These are phyloP conservation scores for Melitaea cinxia DNA, from an alignment of 1,140 invertebrate species.

Conservation along the genomic window DNA sequence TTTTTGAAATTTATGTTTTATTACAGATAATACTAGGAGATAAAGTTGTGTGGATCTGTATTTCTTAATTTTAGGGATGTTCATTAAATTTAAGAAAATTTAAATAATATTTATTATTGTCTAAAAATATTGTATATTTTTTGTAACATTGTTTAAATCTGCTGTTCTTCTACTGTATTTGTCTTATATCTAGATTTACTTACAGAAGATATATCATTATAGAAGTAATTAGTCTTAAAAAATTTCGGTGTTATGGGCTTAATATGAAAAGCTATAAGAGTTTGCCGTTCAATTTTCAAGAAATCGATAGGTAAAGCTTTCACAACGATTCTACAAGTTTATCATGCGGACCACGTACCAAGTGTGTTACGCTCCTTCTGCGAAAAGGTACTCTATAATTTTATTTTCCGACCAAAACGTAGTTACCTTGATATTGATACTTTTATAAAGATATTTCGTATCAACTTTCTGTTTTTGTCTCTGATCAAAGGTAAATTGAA, in stretches of 20 bases:
- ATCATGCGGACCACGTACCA: conserved; percentile 60
- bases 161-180: neutral
- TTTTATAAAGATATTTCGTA: conserved; percentile 62
- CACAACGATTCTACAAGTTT: conserved; percentile 47
- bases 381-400: conserved; percentile 78
- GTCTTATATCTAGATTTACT: neutral
- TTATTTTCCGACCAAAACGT: conserved; percentile 78
- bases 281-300: conserved; percentile 54
- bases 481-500: conserved; percentile 53
- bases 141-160: too few species aligned
- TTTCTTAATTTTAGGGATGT: too few species aligned
- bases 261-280: conserved; percentile 10
- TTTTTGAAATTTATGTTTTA: too few species aligned
- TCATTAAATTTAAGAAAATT: too few species aligned
- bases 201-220: neutral
- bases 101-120: too few species aligned
- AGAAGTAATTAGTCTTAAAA: neutral
- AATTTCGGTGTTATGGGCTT: neutral
- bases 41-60: too few species aligned
- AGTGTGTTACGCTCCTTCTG: conserved; percentile 71
- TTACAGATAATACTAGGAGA: too few species aligned
- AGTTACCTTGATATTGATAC: conserved; percentile 72
- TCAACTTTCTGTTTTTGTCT: conserved; percentile 46
- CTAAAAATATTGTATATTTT: too few species aligned
- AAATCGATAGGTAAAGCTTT: conserved; percentile 63